These are phyloP conservation scores for Galeopsomyia nigrocyanea DNA, from an alignment of 2,888 invertebrate genomes.

Conservation along the genomic window DNA sequence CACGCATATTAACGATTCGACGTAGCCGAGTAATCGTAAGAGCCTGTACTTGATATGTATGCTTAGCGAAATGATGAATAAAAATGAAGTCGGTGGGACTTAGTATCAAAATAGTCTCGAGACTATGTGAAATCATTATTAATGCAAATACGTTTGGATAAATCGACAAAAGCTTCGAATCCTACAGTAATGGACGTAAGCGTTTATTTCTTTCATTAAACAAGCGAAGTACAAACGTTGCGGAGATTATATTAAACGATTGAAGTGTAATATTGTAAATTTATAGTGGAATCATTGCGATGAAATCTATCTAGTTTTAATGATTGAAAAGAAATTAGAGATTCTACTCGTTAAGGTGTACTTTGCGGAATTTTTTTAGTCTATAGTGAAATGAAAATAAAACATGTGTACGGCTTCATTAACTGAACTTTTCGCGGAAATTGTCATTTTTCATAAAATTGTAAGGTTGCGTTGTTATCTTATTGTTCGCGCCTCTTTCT, in stretches of 20 bases:
- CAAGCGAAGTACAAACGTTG: slow-evolving; percentile 40
- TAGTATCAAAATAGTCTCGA: slow-evolving; percentile 17
- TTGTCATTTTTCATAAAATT: slow-evolving; percentile 34
- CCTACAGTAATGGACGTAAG: slow-evolving; percentile 31
- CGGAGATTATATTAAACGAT: slow-evolving; percentile 27
- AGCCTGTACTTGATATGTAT: slow-evolving; percentile 25
- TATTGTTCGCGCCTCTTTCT: slow-evolving; percentile 26
- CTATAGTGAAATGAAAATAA: slow-evolving; percentile 13
- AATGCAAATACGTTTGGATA: background rate
- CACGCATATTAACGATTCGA: slow-evolving; percentile 21
- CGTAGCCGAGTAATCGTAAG: slow-evolving; percentile 25
- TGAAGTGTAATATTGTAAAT: slow-evolving; percentile 30
- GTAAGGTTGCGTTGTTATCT: slow-evolving; percentile 20
- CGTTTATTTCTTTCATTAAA: slow-evolving; percentile 16
- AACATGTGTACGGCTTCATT: slow-evolving; percentile 24
- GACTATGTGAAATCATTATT: background rate
- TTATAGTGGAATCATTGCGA: slow-evolving; percentile 15
- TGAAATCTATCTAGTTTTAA: slow-evolving; percentile 22
- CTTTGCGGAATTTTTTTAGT: slow-evolving; percentile 16
- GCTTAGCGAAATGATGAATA: background rate
- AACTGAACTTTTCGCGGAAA: slow-evolving; percentile 27
- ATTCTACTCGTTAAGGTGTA: slow-evolving; percentile 15
- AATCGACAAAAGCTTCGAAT: slow-evolving; percentile 15
- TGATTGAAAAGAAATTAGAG: slow-evolving; percentile 10
- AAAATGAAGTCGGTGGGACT: background rate